These are phyloP conservation scores for Potorous gilbertii DNA, from an alignment of 2,797 vertebrate species.

Conservation along the genomic window DNA sequence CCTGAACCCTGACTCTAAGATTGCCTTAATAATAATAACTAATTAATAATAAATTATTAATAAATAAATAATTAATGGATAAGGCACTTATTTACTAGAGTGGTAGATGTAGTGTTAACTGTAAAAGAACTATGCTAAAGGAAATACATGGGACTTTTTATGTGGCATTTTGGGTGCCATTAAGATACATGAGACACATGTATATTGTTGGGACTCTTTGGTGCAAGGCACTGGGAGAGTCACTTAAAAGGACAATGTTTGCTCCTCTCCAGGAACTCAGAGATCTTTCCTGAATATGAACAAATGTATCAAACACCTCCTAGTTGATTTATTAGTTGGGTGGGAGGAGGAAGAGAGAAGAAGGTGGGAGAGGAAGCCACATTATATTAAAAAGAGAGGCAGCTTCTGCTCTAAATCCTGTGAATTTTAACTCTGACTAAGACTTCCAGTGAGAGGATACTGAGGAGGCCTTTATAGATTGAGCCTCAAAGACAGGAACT, in stretches of 20 bases:
- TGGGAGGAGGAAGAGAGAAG: not conserved
- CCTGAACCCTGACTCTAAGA: no score
- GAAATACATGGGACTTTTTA: not conserved
- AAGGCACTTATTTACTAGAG: no score
- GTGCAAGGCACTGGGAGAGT: not conserved
- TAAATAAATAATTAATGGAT: no score
- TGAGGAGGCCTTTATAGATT: not conserved
- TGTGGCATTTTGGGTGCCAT: not conserved
- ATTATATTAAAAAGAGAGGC: not conserved
- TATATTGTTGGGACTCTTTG: no score
- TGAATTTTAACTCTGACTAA: not conserved
- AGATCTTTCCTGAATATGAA: not conserved
- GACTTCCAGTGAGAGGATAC: not conserved
- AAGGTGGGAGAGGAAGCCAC: not conserved
- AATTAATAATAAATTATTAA: no score
- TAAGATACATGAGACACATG: no score
- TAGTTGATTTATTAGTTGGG: not conserved
- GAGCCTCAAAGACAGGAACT: no score
- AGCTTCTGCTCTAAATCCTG: not conserved
- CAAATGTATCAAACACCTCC: not conserved
- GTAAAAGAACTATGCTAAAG: not conserved
- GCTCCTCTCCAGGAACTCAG: not conserved
- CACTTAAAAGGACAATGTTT: not conserved
- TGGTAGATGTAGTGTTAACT: not conserved
- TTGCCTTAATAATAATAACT: no score